Conservation (phyloP, 2,113 vertebrate species). For the Monopterus albus region DNA sequence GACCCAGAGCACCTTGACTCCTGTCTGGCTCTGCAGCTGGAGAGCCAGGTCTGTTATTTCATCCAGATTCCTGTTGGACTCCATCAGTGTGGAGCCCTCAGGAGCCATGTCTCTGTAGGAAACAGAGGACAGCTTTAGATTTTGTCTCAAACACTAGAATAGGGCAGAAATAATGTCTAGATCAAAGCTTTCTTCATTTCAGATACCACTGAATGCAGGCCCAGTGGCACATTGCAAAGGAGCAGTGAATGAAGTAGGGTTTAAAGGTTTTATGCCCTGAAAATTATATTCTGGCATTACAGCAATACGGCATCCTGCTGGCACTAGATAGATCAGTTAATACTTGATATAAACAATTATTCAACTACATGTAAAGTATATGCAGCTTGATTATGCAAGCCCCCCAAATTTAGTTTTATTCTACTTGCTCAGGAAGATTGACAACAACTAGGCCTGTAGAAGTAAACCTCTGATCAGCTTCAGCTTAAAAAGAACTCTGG, state of each 20-base stretch:
- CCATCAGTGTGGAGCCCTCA: constrained; percentile 74
- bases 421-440: no score
- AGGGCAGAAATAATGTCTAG: background rate
- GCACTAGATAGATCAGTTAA: background rate
- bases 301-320: background rate
- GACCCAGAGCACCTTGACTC: constrained; percentile 78
- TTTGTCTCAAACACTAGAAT: no score
- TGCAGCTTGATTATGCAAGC: background rate
- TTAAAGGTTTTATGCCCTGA: no score
- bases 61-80: constrained; percentile 76
- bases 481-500: no score
- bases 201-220: background rate
- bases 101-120: constrained; percentile 73
- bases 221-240: background rate
- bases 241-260: background rate
- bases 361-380: background rate
- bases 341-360: no score
- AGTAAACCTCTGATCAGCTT: no score
- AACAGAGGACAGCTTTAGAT: background rate
- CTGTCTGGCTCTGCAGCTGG: constrained; percentile 74
- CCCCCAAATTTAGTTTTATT: no score
- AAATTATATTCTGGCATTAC: background rate
- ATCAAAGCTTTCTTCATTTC: background rate
- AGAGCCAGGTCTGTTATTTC: constrained; percentile 77
- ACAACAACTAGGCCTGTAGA: no score